These are phyloP conservation scores for Danionella cerebrum DNA, from an alignment of 2,113 vertebrate species.

Conservation along the genomic window DNA sequence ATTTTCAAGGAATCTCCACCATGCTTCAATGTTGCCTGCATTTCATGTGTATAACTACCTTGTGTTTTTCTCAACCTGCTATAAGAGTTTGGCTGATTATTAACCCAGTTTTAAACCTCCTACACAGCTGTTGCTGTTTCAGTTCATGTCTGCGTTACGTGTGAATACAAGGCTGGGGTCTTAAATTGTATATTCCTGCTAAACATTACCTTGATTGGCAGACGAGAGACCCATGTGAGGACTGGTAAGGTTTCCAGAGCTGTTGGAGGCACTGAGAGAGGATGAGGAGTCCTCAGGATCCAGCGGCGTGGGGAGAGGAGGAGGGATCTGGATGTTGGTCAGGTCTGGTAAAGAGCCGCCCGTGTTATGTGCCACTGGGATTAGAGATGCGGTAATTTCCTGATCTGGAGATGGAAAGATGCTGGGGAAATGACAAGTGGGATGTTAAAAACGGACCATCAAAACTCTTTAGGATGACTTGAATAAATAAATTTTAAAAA, in stretches of 20 bases:
- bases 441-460: background rate
- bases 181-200: background rate
- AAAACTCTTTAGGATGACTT: too few relatives aligned
- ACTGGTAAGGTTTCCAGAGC: conserved; percentile 82
- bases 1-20: too few relatives aligned
- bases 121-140: too few relatives aligned
- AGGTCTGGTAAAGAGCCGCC: conserved; percentile 94
- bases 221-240: conserved; percentile 85
- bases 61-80: too few relatives aligned
- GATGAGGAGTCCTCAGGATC: conserved; percentile 92
- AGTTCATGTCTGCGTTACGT: too few relatives aligned
- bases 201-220: conserved; percentile 67
- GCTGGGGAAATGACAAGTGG: conserved; percentile 51
- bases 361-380: conserved; percentile 84
- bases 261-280: conserved; percentile 73
- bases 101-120: too few relatives aligned
- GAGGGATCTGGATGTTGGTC: conserved; percentile 96
- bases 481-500: too few relatives aligned
- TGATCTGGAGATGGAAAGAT: conserved; percentile 94
- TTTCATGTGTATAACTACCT: too few relatives aligned
- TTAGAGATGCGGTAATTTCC: conserved; percentile 77
- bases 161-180: too few relatives aligned
- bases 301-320: conserved; percentile 86
- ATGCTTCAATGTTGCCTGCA: too few relatives aligned
- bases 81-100: too few relatives aligned